Evolutionary conservation across 2,113 vertebrate genomes (phyloP).

Genomic region (Aphyosemion australe): DNA sequence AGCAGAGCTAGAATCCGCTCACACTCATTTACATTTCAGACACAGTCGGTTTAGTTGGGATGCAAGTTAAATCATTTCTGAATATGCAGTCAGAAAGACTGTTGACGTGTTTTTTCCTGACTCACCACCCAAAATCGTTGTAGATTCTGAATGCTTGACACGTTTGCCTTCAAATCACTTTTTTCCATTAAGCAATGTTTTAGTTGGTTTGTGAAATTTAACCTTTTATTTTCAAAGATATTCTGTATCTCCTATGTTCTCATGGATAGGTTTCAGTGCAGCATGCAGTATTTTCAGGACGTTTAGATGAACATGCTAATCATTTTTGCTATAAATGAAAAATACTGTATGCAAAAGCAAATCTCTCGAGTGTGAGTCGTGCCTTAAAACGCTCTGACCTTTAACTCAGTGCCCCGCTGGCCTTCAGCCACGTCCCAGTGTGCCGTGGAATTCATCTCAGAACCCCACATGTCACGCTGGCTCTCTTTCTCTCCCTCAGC

Average conservation of each 20-base stretch:
- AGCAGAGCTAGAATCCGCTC: not conserved
- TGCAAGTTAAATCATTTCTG: not conserved
- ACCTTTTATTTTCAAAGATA: too few species aligned
- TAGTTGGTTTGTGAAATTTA: too few species aligned
- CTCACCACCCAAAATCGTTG: not conserved
- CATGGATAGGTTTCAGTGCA: too few species aligned
- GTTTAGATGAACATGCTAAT: too few species aligned
- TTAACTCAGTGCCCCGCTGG: conserved; percentile 52
- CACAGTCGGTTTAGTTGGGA: not conserved
- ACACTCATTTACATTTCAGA: not conserved
- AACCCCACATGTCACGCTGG: conserved; percentile 59
- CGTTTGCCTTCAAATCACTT: too few species aligned
- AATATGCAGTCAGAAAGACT: not conserved
- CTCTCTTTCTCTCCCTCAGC: conserved; percentile 58
- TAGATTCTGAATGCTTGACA: not conserved
- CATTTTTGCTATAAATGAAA: too few species aligned
- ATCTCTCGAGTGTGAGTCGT: conserved; percentile 26
- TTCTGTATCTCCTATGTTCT: too few species aligned
- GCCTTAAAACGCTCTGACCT: conserved; percentile 40
- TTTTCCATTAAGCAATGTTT: too few species aligned
- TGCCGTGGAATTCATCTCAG: conserved; percentile 66
- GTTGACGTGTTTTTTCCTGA: not conserved
- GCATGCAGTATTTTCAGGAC: too few species aligned
- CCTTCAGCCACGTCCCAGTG: conserved; percentile 61
- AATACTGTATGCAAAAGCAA: not conserved